Evolutionary conservation across 2,888 invertebrate genomes (phyloP).

Genomic region (Gymnocheta viridis): DNA sequence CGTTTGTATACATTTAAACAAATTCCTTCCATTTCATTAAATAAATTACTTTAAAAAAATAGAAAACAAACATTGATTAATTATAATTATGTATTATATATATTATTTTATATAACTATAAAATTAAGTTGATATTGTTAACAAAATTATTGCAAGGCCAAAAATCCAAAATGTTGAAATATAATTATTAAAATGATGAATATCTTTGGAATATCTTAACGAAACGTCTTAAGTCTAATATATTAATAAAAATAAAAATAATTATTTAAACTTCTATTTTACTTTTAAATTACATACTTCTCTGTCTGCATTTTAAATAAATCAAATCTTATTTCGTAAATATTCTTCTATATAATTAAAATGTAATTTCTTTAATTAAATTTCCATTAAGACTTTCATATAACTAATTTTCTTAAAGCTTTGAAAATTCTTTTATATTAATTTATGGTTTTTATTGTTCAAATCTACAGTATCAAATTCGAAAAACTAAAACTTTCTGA

Average conservation of each 20-base stretch:
- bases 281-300: no score
- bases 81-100: background rate
- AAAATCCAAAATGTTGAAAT: background rate
- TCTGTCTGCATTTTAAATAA: no score
- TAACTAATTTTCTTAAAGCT: no score
- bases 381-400: no score
- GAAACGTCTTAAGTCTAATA: background rate
- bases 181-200: background rate
- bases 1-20: constrained; percentile 67
- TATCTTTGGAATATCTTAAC: background rate
- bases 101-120: constrained; percentile 48
- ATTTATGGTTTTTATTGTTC: no score
- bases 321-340: no score
- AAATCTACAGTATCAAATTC: no score
- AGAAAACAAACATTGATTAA: background rate
- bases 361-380: no score
- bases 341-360: no score
- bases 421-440: no score
- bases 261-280: no score
- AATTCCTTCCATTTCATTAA: constrained; percentile 71
- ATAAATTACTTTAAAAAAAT: constrained; percentile 22
- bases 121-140: constrained; percentile 63
- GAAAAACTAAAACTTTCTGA: no score
- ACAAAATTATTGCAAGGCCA: constrained; percentile 1
- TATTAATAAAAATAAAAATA: background rate